Conservation (phyloP, 2,797 vertebrate genomes). For the Agapornis canus region DNA sequence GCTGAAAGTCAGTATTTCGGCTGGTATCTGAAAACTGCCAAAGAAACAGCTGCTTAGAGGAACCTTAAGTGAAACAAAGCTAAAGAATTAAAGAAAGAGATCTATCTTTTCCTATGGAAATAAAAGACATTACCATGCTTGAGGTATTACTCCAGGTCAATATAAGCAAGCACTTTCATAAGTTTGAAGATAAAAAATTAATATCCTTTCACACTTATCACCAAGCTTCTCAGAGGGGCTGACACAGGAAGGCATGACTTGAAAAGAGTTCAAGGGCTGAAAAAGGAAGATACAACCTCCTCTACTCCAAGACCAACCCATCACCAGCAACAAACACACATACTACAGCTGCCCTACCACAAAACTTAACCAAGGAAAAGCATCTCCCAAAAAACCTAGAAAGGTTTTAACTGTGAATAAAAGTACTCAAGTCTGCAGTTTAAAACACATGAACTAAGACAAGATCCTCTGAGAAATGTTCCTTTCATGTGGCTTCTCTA, state of each 20-base stretch:
- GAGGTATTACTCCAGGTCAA: not conserved
- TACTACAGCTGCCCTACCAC: not conserved
- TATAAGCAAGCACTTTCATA: not conserved
- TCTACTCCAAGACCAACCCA: not conserved
- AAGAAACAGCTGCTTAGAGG: not conserved
- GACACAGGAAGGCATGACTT: not conserved
- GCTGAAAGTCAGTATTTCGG: not conserved
- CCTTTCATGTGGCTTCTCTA: slow-evolving; percentile 40
- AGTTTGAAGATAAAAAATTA: not conserved
- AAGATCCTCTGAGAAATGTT: not conserved
- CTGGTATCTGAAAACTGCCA: not conserved
- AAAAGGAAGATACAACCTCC: not conserved
- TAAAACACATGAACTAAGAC: not conserved
- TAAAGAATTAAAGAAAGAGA: not conserved
- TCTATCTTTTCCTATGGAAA: not conserved
- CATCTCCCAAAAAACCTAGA: not conserved
- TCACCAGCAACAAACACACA: not conserved
- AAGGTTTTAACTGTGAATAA: not conserved
- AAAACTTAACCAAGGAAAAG: not conserved
- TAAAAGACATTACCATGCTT: not conserved
- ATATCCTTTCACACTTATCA: not conserved
- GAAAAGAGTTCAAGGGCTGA: not conserved
- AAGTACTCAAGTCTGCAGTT: not conserved
- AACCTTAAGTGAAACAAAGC: not conserved
- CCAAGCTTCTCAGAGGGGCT: not conserved